Evolutionary conservation across 2,797 vertebrate species (phyloP).

Genomic region (Clarias platycephalus): DNA sequence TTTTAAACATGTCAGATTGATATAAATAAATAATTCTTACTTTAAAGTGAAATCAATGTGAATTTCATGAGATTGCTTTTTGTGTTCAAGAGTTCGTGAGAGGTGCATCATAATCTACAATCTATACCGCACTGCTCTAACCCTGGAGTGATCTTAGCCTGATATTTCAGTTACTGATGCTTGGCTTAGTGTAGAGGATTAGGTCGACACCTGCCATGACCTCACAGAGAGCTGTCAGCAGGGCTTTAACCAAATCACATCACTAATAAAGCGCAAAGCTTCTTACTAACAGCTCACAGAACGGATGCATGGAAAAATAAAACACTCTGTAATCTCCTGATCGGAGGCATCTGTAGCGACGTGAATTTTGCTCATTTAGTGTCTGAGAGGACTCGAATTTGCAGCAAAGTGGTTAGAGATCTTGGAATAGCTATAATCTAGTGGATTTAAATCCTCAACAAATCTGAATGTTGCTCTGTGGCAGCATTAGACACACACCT

Average conservation of each 20-base stretch:
- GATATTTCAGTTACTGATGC: conserved; percentile 17
- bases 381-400: neutral
- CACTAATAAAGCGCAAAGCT: conserved; percentile 23
- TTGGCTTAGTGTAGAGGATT: conserved; percentile 45
- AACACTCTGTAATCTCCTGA: neutral
- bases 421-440: neutral
- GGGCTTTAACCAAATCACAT: conserved; percentile 3
- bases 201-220: conserved; percentile 10
- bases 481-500: neutral
- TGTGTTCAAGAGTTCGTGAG: neutral
- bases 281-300: conserved; percentile 1
- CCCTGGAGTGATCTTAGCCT: conserved; percentile 10
- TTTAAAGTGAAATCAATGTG: neutral
- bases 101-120: neutral
- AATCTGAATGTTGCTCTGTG: neutral
- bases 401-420: neutral
- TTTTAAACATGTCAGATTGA: neutral
- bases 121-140: neutral
- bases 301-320: neutral
- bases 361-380: neutral
- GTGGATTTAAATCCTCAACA: neutral
- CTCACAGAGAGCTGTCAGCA: conserved; percentile 25
- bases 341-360: neutral
- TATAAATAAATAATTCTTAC: neutral
- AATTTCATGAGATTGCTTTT: neutral